Base-by-base conservation (phyloP, 2,113 vertebrate species). In the Scomber colias region DNA sequence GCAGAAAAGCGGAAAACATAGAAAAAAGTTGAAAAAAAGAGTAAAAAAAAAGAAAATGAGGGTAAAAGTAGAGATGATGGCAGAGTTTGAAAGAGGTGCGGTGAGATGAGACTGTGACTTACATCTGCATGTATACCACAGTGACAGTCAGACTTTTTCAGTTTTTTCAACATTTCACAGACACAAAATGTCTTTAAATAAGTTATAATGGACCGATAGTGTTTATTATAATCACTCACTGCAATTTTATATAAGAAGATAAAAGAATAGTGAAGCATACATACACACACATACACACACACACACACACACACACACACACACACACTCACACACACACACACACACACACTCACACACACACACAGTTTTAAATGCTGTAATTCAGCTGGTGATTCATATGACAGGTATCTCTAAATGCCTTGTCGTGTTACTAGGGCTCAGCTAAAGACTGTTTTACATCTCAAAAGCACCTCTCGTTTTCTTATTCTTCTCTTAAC, bases 391-490 rank as follows among this genome's bases (percentile, higher is more conserved):
- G 11, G 64, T 65, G 76, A 79, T 63, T 84, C 63, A 77, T 69
- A 72, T 64, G 81, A 81, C 77, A 84, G 79, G 79, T 82, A 70
- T 59, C 71, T 85, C 63, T 82, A 81, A 88, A 90, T 80, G 75
- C 75, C 75, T 82, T 75, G 60, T 81, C 49, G 61, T 86, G 84
- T 81, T 89, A 83, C 89, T 77, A 49, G 56, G 57, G 66, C 87
- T 82, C 70, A 71, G 77, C 80, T 75, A 69, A 91, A 86, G 62
- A 57, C 75, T 72, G 77, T 84, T 92, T 92, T 87, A 84, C 89
- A 93, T 89, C 87, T 90, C 76, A 93, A 92, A 93, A 90, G 81
- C 77, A 79, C 79, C 72, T 84, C 75, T 87, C 61, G 75, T 84
- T 76, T 86, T 76, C 57, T 85, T 71, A 80, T 65, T 67, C 60